Evolutionary conservation across 1,140 invertebrate species (phyloP).

Genomic region (Gonioctena quinquepunctata): DNA sequence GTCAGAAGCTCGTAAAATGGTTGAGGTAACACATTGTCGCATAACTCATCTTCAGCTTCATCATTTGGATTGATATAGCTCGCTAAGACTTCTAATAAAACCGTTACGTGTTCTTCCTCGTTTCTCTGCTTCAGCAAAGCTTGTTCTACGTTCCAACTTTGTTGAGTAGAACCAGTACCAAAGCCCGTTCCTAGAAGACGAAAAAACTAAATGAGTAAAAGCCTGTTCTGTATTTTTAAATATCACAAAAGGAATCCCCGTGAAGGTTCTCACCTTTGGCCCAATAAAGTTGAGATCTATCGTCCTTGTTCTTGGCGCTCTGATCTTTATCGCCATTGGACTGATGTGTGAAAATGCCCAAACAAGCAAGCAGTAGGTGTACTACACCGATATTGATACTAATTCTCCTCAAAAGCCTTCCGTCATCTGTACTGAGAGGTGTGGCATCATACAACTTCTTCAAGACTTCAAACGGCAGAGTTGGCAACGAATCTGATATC

Average conservation of each 20-base stretch:
- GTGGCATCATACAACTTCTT: slow-evolving; percentile 78
- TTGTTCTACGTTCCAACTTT: slow-evolving; percentile 95
- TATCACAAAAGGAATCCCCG: too few relatives aligned
- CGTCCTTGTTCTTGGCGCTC: slow-evolving; percentile 59
- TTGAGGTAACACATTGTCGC: slow-evolving; percentile 61
- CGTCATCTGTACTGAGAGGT: slow-evolving; percentile 80
- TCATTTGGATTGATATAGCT: slow-evolving; percentile 80
- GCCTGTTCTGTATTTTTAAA: too few relatives aligned
- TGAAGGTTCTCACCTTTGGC: slow-evolving; percentile 74
- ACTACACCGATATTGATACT: slow-evolving; percentile 83
- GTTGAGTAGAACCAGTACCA: slow-evolving; percentile 91
- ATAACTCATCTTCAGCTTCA: slow-evolving; percentile 57
- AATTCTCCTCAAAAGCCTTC: slow-evolving; percentile 74
- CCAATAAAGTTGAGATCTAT: slow-evolving; percentile 90
- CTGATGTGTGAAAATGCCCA: slow-evolving; percentile 89
- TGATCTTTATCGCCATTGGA: slow-evolving; percentile 49
- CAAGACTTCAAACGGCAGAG: slow-evolving; percentile 85
- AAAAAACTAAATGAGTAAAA: too few relatives aligned
- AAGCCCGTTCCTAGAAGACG: slow-evolving; percentile 74
- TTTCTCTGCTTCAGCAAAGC: slow-evolving; percentile 84
- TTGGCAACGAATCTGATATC: slow-evolving; percentile 77
- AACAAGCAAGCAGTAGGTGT: slow-evolving; percentile 80
- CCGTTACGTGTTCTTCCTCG: slow-evolving; percentile 93
- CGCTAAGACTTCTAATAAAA: slow-evolving; percentile 74
- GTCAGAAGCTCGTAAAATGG: slow-evolving; percentile 77